Evolutionary conservation across 2,888 invertebrate genomes (phyloP), one percentile per base, ranked within the genome.

Genomic region (Ditula angustiorana): DNA sequence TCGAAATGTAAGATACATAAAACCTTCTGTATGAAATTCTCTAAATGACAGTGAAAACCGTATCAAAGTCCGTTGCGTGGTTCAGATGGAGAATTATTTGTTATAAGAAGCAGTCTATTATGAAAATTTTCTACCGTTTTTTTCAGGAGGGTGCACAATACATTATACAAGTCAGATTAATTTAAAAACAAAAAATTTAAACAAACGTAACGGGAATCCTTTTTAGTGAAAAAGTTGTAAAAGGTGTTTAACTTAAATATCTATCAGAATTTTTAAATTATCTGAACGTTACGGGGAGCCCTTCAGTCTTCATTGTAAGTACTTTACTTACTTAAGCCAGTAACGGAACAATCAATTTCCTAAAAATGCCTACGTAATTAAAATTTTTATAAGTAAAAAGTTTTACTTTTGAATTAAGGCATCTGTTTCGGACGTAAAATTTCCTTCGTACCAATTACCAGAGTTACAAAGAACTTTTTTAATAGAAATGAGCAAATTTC

Each of bases 331-430:
- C 72, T 69, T 71, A 72, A 70, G 66, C 67, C 68, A 68, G 65
- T 69, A 73, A 69, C 60, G 47, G 69, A 69, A 71, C 71, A 72
- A 74, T 75, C 74, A 68, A 74, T 77, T 75, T 63, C 71, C 66
- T 66, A 58, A 71, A 75, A 71, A 71, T 67, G 66, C 52, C 46
- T 44, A 35, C 59, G 68, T 75, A 80, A 80, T 79, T 78, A 73
- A 77, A 77, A 71, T 69, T 73, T 73, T 68, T 73, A 64, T 61
- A 69, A 71, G 71, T 68, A 71, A 79, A 70, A 82, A 82, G 76
- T 81, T 82, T 80, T 78, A 74, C 80, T 79, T 80, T 78, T 69
- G 75, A 78, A 79, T 77, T 76, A 75, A 79, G 69, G 74, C 77
- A 78, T 80, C 78, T 78, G 78, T 71, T 75, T 69, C 67, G 57